Base-by-base conservation (phyloP, 2,888 invertebrate species). In the Trissolcus brochymenae region DNA sequence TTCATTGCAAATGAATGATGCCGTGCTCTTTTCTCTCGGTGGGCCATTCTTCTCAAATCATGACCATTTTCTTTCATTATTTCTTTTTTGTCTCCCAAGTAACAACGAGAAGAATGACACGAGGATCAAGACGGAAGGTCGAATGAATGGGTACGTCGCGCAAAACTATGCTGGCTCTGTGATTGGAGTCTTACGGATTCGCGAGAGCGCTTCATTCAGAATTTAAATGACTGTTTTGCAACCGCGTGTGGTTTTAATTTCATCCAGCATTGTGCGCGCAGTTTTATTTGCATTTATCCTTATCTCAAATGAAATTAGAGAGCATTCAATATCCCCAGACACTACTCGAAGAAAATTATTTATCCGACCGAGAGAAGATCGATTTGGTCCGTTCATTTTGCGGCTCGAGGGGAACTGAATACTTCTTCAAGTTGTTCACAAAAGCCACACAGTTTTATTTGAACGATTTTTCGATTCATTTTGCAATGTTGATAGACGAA, bases 1-100 rank as follows among this genome's bases (percentile, higher is more conserved):
- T 79, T 80, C 76, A 71, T 81, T 81, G 80, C 79, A 79, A 79
- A 77, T 76, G 81, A 83, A 80, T 80, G 79, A 81, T 79, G 80
- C 79, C 73, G 78, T 79, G 49, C 71, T 66, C 62, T 51, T 76
- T 73, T 70, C 72, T 76, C 25, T 64, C 71, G 49, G 17, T 43
- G 68, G 46, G 46, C 56, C 60, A 76, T 74, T 79, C 73, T 72
- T 72, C 55, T 57, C 61, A 55, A 59, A 62, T 61, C 68, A 68
- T 40, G 64, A 64, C 56, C 64, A 61, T 66, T 49, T 67, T 60
- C 73, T 74, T 56, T 49, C 50, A 35, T 35, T 11, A 11, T 65
- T 68, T 64, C 68, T 64, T 68, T 64, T 73, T 73, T 59, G 51
- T 71, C 65, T 70, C 66, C 67, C 59, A 64, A 64, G 67, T 74